Evolutionary conservation across 1,140 invertebrate species (phyloP), one percentile per base, ranked within the genome.

Genomic region (Nasonia vitripennis): DNA sequence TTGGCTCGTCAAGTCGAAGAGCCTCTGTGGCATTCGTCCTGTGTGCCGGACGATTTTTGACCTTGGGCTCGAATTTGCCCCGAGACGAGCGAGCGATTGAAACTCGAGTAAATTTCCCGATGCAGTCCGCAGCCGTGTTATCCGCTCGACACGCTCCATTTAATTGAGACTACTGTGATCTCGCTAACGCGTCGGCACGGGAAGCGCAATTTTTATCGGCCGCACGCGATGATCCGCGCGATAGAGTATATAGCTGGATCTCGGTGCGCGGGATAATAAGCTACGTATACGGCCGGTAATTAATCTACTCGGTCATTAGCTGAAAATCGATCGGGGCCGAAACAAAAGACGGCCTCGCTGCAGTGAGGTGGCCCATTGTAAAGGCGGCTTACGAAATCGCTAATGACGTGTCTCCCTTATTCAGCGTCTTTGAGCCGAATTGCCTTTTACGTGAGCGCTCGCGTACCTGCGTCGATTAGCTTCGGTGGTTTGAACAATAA

Each of bases 141-240:
- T 88, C 88, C 84, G 86, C 83, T 86, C 85, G 77, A 82, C 82
- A 83, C 84, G 88, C 89, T 89, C 86, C 88, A 90, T 90, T 90
- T 86, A 89, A 89, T 89, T 78, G 83, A 84, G 81, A 55, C 41
- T 27, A 75, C 45, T 41, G 34, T 3, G n/a, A 37, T 37, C 34
- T 34, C 5, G 2, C 34, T 34, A 34, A 34, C 34, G 34, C 34
- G 34, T 34, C 34, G 5, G 34, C 34, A 2, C 5, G 5, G 34
- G 5, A 34, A 0, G 2, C 3, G 34, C 20, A 14, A 70, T 70
- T 70, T 70, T 70, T 70, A 27, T 6, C 11, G 27, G 10, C 27
- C 12, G 9, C 9, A 45, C 41, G 41, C 41, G 41, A 45, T 10
- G 7, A 27, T 27, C 27, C 27, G 27, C 27, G 27, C 27, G 27